Percentiles rank a stretch among this genome's conserved stretches.
phyloP scores from a whole-genome alignment of 2,888 invertebrate genomes.

The Ormyrus labotus region DNA sequence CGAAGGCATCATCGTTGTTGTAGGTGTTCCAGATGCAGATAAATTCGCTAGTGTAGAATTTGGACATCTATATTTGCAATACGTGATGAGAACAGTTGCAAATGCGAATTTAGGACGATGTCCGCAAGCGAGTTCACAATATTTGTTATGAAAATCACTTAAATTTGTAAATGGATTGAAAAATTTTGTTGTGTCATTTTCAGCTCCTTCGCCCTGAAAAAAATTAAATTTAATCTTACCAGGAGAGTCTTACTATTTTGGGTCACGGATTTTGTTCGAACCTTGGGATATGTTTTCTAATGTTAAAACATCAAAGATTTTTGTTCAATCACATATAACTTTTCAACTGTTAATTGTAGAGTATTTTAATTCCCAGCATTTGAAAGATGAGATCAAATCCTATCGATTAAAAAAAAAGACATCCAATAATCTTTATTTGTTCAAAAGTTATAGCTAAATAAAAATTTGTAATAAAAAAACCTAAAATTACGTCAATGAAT shows the following conservation, averaged over 20 bases:
- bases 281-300: too few species aligned
- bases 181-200: not conserved
- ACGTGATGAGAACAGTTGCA: not conserved
- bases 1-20: not conserved
- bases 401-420: too few species aligned
- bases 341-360: too few species aligned
- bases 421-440: too few species aligned
- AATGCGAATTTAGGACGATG: slow-evolving; percentile 5
- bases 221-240: not conserved
- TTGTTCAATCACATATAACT: too few species aligned
- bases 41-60: slow-evolving; percentile 38
- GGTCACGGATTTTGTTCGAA: too few species aligned
- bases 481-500: too few species aligned
- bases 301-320: too few species aligned
- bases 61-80: slow-evolving; percentile 43
- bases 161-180: not conserved
- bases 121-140: slow-evolving; percentile 41
- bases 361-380: too few species aligned
- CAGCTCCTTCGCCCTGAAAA: not conserved
- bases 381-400: too few species aligned
- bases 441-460: too few species aligned
- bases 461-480: too few species aligned
- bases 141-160: not conserved
- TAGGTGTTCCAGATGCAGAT: not conserved
- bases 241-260: not conserved